phyloP scores from a whole-genome alignment of 2,888 invertebrate species.

The Nipponacmea schrenckii region DNA sequence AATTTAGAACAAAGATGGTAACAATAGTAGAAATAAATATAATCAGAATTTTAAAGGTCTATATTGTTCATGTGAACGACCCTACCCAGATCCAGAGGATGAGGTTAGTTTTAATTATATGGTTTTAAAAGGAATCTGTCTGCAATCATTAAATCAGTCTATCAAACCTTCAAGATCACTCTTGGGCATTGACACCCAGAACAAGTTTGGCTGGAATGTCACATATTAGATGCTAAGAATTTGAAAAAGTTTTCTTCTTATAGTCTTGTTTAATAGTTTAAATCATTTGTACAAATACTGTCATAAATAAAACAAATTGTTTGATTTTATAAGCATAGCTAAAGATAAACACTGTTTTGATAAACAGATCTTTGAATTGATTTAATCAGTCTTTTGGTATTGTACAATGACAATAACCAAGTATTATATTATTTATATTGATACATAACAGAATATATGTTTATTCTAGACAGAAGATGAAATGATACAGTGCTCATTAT shows the following conservation, averaged over 20 bases:
- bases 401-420: no score
- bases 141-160: background rate
- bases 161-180: background rate
- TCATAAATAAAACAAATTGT: no score
- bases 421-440: no score
- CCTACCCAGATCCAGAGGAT: conserved; percentile 93
- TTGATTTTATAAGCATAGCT: no score
- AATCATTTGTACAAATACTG: no score
- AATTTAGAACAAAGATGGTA: conserved; percentile 72
- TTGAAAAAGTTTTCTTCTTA: no score
- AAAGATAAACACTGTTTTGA: no score
- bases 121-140: background rate
- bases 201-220: background rate
- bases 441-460: no score
- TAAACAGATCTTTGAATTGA: no score
- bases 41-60: conserved; percentile 94
- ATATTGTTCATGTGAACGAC: conserved; percentile 90
- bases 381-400: no score
- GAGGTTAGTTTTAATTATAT: conserved; percentile 61
- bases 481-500: conserved; percentile 95
- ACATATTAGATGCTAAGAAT: no score
- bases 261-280: no score
- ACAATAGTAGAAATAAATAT: conserved; percentile 79
- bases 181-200: background rate
- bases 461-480: conserved; percentile 77